phyloP scores from a whole-genome alignment of 2,888 invertebrate genomes.

The Calameuta pallipes region DNA sequence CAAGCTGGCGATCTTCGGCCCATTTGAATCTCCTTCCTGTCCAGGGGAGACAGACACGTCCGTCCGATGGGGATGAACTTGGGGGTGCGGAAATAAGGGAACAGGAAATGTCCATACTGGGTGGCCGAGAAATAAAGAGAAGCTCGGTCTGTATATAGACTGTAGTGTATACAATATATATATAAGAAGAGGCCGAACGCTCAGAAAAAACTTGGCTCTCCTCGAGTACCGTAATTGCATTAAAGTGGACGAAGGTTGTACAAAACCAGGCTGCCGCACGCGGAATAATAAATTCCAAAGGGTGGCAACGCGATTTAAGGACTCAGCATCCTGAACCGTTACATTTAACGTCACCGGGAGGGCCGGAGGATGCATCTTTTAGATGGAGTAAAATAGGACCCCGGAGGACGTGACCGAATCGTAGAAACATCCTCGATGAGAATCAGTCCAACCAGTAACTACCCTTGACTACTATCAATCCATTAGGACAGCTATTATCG shows the following conservation, averaged over 20 bases:
- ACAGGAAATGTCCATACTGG: too few species aligned
- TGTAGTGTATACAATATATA: too few species aligned
- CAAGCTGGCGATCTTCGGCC: background rate
- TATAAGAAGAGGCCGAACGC: slow-evolving; percentile 3
- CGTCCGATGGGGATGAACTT: too few species aligned
- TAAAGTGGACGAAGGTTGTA: slow-evolving; percentile 61
- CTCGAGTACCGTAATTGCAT: slow-evolving; percentile 37
- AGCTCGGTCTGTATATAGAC: too few species aligned
- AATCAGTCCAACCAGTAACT: too few species aligned
- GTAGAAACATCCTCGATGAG: too few species aligned
- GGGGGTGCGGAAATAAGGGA: too few species aligned
- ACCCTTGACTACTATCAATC: too few species aligned
- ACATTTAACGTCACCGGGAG: slow-evolving; percentile 11
- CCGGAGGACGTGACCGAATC: too few species aligned
- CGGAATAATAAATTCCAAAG: slow-evolving; percentile 52
- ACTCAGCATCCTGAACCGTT: slow-evolving; percentile 37
- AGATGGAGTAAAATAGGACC: too few species aligned
- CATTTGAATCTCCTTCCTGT: slow-evolving; percentile 4
- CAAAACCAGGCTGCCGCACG: slow-evolving; percentile 40
- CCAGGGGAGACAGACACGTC: background rate
- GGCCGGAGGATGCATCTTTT: slow-evolving; percentile 6
- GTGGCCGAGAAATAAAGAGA: too few species aligned
- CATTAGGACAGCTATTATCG: slow-evolving; percentile 14
- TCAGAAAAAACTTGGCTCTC: background rate
- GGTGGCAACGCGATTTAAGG: slow-evolving; percentile 45